Conservation (phyloP, 2,888 invertebrate species). For the Colletes collaris region DNA sequence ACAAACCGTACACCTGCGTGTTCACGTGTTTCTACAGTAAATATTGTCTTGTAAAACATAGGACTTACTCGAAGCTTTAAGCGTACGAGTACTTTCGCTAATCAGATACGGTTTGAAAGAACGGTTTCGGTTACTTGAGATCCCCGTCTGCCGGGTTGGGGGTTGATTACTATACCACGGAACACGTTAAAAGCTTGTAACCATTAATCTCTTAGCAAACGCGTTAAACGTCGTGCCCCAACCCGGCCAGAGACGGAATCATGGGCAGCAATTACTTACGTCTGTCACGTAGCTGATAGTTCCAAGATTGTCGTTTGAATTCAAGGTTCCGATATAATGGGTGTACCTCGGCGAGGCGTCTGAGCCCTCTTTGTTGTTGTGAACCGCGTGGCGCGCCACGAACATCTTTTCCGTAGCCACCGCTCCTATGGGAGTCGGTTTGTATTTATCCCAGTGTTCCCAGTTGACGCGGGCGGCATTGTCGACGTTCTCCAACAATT, state of each 20-base stretch:
- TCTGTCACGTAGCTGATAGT: conserved; percentile 88
- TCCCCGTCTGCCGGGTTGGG: too few species aligned
- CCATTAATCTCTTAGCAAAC: not conserved
- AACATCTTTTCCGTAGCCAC: conserved; percentile 83
- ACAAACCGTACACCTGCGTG: too few species aligned
- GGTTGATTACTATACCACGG: conserved; percentile 5
- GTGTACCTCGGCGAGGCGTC: conserved; percentile 79
- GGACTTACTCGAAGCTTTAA: too few species aligned
- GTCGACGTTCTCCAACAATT: conserved; percentile 91
- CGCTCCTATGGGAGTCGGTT: conserved; percentile 87
- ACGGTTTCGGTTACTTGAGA: too few species aligned
- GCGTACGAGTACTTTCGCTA: too few species aligned
- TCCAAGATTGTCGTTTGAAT: conserved; percentile 86
- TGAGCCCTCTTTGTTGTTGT: conserved; percentile 56
- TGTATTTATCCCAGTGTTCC: conserved; percentile 90
- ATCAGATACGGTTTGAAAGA: too few species aligned
- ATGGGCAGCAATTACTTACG: conserved; percentile 72
- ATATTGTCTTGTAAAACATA: too few species aligned
- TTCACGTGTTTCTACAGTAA: too few species aligned
- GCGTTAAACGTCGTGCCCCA: not conserved
- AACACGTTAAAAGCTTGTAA: not conserved
- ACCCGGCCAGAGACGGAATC: not conserved
- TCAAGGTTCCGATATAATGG: conserved; percentile 89
- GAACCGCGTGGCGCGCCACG: conserved; percentile 83
- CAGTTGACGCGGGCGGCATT: conserved; percentile 90